Evolutionary conservation across 2,888 invertebrate species (phyloP).

Genomic region (Rambutsinella grinnellia): DNA sequence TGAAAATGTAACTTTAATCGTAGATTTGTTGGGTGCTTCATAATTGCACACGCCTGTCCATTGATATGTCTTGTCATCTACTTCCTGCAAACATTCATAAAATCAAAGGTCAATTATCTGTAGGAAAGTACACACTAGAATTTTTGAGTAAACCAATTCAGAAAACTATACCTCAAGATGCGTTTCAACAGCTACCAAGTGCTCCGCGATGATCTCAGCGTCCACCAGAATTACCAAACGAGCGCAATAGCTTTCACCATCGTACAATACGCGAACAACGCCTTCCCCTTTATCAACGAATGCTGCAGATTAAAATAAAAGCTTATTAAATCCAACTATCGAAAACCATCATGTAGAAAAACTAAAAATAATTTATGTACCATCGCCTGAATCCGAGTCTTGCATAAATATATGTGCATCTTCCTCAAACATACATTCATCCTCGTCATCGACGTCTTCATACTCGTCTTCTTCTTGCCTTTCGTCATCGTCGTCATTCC

Average conservation of each 20-base stretch:
- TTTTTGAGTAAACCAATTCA: too few species aligned
- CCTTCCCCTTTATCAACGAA: conserved; percentile 57
- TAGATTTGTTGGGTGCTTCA: conserved; percentile 37
- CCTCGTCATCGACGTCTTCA: conserved; percentile 55
- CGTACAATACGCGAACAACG: conserved; percentile 51
- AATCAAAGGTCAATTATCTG: too few species aligned
- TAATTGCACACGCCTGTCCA: conserved; percentile 48
- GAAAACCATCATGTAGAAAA: not conserved
- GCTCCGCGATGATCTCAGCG: conserved; percentile 50
- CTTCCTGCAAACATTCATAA: too few species aligned
- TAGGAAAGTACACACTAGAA: too few species aligned
- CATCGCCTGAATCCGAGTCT: conserved; percentile 12
- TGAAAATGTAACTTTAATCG: conserved; percentile 44
- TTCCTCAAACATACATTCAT: conserved; percentile 60
- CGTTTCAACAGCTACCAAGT: conserved; percentile 58
- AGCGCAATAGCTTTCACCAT: conserved; percentile 59
- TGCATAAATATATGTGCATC: conserved; percentile 45
- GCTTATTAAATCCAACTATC: conserved; percentile 8
- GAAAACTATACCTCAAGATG: conserved; percentile 32
- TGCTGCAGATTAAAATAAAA: conserved; percentile 23
- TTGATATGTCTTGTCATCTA: conserved; percentile 52
- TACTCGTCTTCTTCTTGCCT: conserved; percentile 45
- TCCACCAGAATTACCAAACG: conserved; percentile 41
- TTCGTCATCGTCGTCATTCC: conserved; percentile 2
- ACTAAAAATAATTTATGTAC: not conserved